These are phyloP conservation scores for Callimorpha dominula DNA, from an alignment of 2,888 invertebrate species.

Conservation along the genomic window DNA sequence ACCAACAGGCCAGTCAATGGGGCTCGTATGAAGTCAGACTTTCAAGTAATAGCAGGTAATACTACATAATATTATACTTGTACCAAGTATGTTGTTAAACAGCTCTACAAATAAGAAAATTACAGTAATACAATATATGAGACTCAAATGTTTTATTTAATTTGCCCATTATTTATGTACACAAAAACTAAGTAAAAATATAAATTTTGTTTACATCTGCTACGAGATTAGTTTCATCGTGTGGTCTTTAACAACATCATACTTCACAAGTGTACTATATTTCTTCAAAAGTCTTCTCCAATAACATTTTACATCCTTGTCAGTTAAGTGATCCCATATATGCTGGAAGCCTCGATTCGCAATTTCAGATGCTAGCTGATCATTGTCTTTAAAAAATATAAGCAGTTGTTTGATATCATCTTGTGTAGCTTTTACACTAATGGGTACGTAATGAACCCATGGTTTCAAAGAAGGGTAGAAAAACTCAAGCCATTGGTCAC, in stretches of 20 bases:
- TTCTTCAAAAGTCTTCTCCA: slow-evolving; percentile 92
- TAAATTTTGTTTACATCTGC: neutral
- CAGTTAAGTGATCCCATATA: slow-evolving; percentile 93
- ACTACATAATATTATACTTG: too few species aligned
- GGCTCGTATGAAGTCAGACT: too few species aligned
- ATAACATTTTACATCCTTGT: slow-evolving; percentile 94
- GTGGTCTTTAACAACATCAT: slow-evolving; percentile 87
- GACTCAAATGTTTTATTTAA: slow-evolving; percentile 7
- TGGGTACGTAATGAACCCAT: slow-evolving; percentile 98
- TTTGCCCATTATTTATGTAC: neutral
- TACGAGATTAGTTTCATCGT: slow-evolving; percentile 71
- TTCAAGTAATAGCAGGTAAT: too few species aligned
- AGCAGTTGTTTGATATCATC: slow-evolving; percentile 91
- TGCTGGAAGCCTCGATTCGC: slow-evolving; percentile 94
- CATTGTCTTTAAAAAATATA: slow-evolving; percentile 91
- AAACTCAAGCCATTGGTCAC: slow-evolving; percentile 97
- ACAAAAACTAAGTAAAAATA: neutral
- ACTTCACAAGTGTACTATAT: slow-evolving; percentile 92
- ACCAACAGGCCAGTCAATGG: too few species aligned
- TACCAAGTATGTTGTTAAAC: neutral
- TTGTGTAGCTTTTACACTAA: slow-evolving; percentile 88
- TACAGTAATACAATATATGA: neutral
- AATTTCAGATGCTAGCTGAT: slow-evolving; percentile 91
- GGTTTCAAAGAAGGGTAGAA: slow-evolving; percentile 96
- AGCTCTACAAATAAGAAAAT: neutral